Conservation (phyloP, 2,797 vertebrate genomes). For the Tenualosa thibaudeaui region DNA sequence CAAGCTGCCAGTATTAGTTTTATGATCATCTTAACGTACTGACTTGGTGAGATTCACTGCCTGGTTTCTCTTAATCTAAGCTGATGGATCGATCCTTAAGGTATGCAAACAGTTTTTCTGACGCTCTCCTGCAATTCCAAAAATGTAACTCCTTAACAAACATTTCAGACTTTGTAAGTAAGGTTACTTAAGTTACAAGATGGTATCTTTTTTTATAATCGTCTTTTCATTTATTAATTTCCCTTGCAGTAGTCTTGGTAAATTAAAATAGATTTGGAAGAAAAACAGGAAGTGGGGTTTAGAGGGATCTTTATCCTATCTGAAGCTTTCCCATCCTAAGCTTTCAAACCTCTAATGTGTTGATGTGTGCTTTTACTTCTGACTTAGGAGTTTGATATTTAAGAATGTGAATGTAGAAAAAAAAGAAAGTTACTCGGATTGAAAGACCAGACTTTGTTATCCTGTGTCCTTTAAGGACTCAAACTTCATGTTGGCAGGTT, state of each 20-base stretch:
- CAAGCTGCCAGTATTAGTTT: not conserved
- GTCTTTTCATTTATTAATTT: not conserved
- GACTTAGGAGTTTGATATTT: not conserved
- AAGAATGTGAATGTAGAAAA: not conserved
- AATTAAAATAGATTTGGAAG: not conserved
- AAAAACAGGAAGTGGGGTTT: not conserved
- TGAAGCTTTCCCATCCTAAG: not conserved
- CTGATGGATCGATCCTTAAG: constrained; percentile 3
- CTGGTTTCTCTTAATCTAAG: not conserved
- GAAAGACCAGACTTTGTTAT: not conserved
- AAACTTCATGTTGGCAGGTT: not conserved
- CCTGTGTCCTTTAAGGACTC: not conserved
- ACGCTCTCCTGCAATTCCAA: not conserved
- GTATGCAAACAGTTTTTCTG: not conserved
- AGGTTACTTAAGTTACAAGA: not conserved
- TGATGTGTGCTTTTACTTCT: constrained; percentile 53
- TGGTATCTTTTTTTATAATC: not conserved
- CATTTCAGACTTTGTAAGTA: not conserved
- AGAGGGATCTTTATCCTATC: too few species aligned
- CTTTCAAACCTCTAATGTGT: not conserved
- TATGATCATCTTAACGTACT: not conserved
- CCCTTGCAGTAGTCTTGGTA: not conserved
- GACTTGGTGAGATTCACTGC: not conserved
- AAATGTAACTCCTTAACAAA: not conserved
- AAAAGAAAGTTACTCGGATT: too few species aligned